Percentiles rank a stretch among this genome's conserved stretches.
phyloP scores from a whole-genome alignment of 2,888 invertebrate species.

The Himalopsyche japonica region DNA sequence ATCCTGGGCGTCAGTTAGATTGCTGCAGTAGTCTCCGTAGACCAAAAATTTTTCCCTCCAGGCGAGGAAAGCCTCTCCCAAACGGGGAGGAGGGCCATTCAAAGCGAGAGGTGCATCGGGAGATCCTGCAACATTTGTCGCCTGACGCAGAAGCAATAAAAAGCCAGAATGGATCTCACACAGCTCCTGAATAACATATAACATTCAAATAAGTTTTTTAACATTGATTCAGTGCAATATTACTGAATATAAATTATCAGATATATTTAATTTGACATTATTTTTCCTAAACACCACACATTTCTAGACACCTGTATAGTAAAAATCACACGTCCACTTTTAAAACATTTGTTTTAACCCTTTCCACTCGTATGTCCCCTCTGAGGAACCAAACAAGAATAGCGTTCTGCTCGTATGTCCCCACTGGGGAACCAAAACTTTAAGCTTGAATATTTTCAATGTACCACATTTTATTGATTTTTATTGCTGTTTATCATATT shows the following conservation, averaged over 20 bases:
- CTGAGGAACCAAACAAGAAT: too few relatives aligned
- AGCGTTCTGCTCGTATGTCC: too few relatives aligned
- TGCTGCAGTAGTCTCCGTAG: constrained; percentile 96
- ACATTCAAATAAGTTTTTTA: background rate
- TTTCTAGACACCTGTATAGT: too few relatives aligned
- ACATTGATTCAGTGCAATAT: background rate
- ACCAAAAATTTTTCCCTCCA: constrained; percentile 89
- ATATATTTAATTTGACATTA: too few relatives aligned
- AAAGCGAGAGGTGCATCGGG: constrained; percentile 46
- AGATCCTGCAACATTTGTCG: constrained; percentile 62
- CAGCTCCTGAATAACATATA: constrained; percentile 65
- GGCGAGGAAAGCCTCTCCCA: constrained; percentile 86
- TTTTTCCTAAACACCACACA: too few relatives aligned
- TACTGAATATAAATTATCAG: background rate
- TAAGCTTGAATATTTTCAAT: too few relatives aligned
- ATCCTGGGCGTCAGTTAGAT: constrained; percentile 86
- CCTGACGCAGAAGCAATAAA: constrained; percentile 76
- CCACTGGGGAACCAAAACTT: too few relatives aligned
- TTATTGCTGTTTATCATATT: too few relatives aligned
- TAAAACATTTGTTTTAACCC: too few relatives aligned
- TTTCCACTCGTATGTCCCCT: too few relatives aligned
- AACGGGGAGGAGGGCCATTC: constrained; percentile 52
- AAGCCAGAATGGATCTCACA: constrained; percentile 85
- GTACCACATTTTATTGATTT: too few relatives aligned
- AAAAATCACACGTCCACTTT: too few relatives aligned